These are phyloP conservation scores for Homarus americanus DNA, from an alignment of 1,140 invertebrate genomes.

Conservation along the genomic window DNA sequence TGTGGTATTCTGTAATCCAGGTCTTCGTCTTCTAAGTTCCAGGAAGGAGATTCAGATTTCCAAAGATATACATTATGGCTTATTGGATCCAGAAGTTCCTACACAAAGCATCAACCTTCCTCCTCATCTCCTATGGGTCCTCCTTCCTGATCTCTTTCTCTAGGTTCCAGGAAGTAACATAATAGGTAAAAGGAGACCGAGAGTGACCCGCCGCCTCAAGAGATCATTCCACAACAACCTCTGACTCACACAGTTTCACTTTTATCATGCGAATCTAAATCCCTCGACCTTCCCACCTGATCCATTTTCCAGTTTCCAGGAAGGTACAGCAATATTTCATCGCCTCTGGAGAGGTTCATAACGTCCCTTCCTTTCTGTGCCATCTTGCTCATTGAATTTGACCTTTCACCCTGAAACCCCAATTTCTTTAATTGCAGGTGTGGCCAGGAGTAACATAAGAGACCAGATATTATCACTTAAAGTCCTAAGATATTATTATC, in stretches of 20 bases:
- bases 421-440: no score
- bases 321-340: conserved; percentile 10
- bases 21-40: no score
- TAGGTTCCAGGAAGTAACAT: neutral
- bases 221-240: neutral
- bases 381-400: neutral
- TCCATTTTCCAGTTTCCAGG: neutral
- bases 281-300: neutral
- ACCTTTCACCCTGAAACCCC: neutral
- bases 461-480: no score
- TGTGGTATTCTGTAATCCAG: no score
- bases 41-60: no score
- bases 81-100: neutral
- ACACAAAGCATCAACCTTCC: neutral
- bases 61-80: no score
- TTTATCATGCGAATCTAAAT: neutral
- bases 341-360: neutral
- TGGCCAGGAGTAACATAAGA: no score
- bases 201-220: no score
- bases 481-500: no score
- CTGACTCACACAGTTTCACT: neutral
- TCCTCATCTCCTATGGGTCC: no score
- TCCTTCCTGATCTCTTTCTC: neutral
- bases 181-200: neutral
- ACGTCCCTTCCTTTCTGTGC: no score